Evolutionary conservation across 1,140 invertebrate species (phyloP), one percentile per base, ranked within the genome.

Genomic region (Eumeta japonica): DNA sequence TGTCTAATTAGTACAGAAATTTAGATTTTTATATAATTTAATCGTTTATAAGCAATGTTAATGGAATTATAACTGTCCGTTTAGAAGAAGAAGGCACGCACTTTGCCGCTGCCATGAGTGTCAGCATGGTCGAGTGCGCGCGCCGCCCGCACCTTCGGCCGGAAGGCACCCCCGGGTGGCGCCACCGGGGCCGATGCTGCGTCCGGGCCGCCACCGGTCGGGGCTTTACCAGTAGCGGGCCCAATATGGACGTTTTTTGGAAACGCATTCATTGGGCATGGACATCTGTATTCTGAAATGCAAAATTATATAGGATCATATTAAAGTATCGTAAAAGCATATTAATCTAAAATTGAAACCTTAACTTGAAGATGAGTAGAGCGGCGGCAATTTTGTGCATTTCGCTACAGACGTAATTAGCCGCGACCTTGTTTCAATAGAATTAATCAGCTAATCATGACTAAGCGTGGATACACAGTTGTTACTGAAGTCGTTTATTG

Each of bases 181-280:
- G 59, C 60, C 16, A 58, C 52, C 18, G 63, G 76, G 63, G 78
- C 77, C 54, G 55, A 48, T 18, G 59, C 57, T 55, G 71, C 68
- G 37, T 47, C 58, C 43, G 74, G 72, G 67, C 74, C 74, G 59
- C 65, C 63, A 75, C 70, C 62, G 53, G 68, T 50, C 38, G 74
- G 72, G 68, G 72, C 67, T 65, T 82, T 86, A 89, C 89, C 88
- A 90, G 88, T 90, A 91, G 88, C 89, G 87, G 89, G 89, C 83
- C 89, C 89, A 91, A 89, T 90, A 91, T 84, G 87, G 85, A 87
- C 89, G 89, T 92, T 92, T 92, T 92, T 92, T 92, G 89, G 88
- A 91, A 87, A 91, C 79, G 88, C 83, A 78, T 89, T 87, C 80
- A 89, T 83, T 76, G 87, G 88, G 80, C 88, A 90, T 55, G 87